These are phyloP conservation scores for Tapirus indicus DNA, from an alignment of 2,797 vertebrate genomes.

Conservation along the genomic window DNA sequence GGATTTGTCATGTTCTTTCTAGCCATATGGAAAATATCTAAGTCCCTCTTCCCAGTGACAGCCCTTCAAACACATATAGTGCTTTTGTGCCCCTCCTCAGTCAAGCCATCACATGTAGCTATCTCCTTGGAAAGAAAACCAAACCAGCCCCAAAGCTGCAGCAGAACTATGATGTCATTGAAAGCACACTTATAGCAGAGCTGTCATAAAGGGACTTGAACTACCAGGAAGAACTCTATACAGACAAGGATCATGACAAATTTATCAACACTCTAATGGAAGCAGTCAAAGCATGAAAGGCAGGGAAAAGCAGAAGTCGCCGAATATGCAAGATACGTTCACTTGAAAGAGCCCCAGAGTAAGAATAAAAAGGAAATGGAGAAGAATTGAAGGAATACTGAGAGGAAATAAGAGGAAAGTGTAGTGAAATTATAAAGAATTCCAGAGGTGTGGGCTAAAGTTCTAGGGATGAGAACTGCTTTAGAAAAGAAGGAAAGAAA, in stretches of 20 bases:
- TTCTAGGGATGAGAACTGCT: not conserved
- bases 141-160: not conserved
- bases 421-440: not conserved
- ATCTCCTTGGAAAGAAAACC: conserved; percentile 38
- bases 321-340: not conserved
- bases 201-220: not conserved
- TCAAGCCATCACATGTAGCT: not conserved
- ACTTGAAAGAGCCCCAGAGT: not conserved
- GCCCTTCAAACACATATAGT: not conserved
- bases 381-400: not conserved
- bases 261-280: conserved; percentile 12
- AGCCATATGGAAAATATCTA: not conserved
- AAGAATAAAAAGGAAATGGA: conserved; percentile 16
- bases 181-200: not conserved
- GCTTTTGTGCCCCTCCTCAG: not conserved
- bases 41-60: not conserved
- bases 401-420: not conserved
- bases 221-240: not conserved
- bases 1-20: not conserved
- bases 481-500: not conserved
- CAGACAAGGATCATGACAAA: conserved; percentile 13
- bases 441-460: not conserved
- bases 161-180: not conserved
- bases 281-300: not conserved
- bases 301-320: not conserved